A percentile compares a stretch with the other conserved stretches of the same genome.
Evolutionary conservation across 1,140 invertebrate genomes (phyloP).

Genomic region (Scaptomyza graminum): DNA sequence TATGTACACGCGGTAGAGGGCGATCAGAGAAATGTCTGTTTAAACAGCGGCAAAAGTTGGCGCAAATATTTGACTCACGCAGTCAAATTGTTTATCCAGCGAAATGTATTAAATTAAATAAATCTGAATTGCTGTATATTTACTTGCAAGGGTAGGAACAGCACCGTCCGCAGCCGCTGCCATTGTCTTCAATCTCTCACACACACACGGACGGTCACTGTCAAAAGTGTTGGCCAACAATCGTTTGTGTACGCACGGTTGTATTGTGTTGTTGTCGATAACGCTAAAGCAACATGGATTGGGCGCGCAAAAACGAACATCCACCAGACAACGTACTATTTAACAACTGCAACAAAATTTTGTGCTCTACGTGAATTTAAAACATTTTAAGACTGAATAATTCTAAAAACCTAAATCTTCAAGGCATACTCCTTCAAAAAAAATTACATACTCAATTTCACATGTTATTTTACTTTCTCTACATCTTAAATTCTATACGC

Average conservation of each 20-base stretch:
- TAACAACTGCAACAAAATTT: constrained; percentile 77
- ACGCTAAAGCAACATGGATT: constrained; percentile 62
- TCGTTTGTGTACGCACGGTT: constrained; percentile 60
- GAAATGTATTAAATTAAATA: constrained; percentile 9
- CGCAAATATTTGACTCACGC: constrained; percentile 1
- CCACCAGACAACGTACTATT: constrained; percentile 70
- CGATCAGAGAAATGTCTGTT: not conserved
- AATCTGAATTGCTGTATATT: constrained; percentile 50
- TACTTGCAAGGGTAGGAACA: constrained; percentile 83
- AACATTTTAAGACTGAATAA: constrained; percentile 74
- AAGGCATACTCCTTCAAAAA: constrained; percentile 17
- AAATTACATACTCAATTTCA: constrained; percentile 8
- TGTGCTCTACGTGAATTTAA: constrained; percentile 76
- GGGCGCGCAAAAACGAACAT: constrained; percentile 63
- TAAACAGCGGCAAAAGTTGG: not conserved
- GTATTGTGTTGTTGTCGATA: constrained; percentile 62
- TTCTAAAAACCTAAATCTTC: constrained; percentile 30
- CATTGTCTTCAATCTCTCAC: constrained; percentile 80
- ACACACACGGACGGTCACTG: constrained; percentile 46
- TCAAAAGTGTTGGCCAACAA: constrained; percentile 69
- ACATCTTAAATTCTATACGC: constrained; percentile 48
- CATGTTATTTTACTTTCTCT: constrained; percentile 42
- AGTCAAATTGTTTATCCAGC: not conserved
- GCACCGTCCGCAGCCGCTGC: constrained; percentile 83
- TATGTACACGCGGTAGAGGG: constrained; percentile 55